These are phyloP conservation scores for Drosophila glabriapex DNA, from an alignment of 2,888 invertebrate genomes.

Conservation along the genomic window DNA sequence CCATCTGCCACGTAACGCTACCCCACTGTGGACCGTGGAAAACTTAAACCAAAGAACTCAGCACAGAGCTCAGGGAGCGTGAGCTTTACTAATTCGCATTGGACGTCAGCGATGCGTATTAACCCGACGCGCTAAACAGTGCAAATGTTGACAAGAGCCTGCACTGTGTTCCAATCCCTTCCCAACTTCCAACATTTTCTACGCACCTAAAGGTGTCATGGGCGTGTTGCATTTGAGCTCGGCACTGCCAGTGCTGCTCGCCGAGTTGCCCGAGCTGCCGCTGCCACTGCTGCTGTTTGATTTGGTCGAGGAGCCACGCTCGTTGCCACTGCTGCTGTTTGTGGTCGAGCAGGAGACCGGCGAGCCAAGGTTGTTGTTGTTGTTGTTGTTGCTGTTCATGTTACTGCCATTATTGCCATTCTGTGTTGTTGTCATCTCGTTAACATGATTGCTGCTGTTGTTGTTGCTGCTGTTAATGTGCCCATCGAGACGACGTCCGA, in stretches of 20 bases:
- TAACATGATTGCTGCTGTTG: conserved; percentile 56
- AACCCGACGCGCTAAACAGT: conserved; percentile 46
- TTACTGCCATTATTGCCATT: conserved; percentile 76
- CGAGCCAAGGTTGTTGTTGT: conserved; percentile 82
- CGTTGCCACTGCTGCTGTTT: conserved; percentile 83
- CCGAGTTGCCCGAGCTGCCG: conserved; percentile 82
- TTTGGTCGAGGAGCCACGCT: conserved; percentile 83
- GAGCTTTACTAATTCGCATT: conserved; percentile 67
- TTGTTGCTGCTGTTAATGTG: conserved; percentile 81
- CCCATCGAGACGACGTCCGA: conserved; percentile 80
- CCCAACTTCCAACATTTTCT: neutral
- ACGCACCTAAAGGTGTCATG: conserved; percentile 84
- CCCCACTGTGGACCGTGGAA: conserved; percentile 1
- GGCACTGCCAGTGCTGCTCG: conserved; percentile 81
- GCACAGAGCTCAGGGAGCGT: conserved; percentile 28
- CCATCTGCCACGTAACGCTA: neutral
- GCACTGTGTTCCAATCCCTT: neutral
- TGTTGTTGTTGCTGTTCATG: conserved; percentile 62
- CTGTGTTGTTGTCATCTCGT: conserved; percentile 40
- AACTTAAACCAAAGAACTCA: conserved; percentile 6
- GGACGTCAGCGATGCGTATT: conserved; percentile 67
- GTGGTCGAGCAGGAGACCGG: conserved; percentile 83
- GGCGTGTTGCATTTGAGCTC: conserved; percentile 84
- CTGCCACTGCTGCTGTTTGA: conserved; percentile 83
- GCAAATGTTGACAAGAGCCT: conserved; percentile 43